Evolutionary conservation across 2,888 invertebrate genomes (phyloP).

Genomic region (Conchocele bisecta): DNA sequence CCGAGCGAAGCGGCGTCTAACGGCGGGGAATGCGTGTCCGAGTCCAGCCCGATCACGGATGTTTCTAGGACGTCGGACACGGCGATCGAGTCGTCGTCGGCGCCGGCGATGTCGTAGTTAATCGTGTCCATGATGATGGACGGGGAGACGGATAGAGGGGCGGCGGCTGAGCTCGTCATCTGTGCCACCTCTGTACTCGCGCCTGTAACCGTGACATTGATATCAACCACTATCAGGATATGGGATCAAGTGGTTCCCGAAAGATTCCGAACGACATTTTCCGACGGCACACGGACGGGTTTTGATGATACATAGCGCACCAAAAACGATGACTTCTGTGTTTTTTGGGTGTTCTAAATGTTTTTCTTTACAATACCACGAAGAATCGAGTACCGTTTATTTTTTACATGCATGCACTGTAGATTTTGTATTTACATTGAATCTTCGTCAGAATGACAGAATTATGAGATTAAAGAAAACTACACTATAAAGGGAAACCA

Average conservation of each 20-base stretch:
- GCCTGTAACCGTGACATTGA: constrained; percentile 13
- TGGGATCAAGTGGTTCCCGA: background rate
- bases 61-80: constrained; percentile 20
- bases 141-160: constrained; percentile 45
- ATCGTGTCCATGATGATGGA: constrained; percentile 52
- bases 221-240: background rate
- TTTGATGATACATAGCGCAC: too few relatives aligned
- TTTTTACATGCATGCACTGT: too few relatives aligned
- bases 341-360: too few relatives aligned
- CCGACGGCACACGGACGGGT: too few relatives aligned
- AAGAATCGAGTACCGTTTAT: too few relatives aligned
- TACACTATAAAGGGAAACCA: too few relatives aligned
- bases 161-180: background rate
- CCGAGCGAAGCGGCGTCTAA: constrained; percentile 27
- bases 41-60: constrained; percentile 20
- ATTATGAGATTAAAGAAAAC: too few relatives aligned
- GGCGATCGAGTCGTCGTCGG: constrained; percentile 32
- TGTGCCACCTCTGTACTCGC: constrained; percentile 27
- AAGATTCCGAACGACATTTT: too few relatives aligned
- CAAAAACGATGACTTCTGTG: too few relatives aligned
- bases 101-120: constrained; percentile 42
- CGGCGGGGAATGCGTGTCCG: constrained; percentile 47
- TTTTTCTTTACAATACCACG: too few relatives aligned
- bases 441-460: too few relatives aligned
- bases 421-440: too few relatives aligned